Base-by-base conservation (phyloP, 2,888 invertebrate species). In the Pecten maximus region DNA sequence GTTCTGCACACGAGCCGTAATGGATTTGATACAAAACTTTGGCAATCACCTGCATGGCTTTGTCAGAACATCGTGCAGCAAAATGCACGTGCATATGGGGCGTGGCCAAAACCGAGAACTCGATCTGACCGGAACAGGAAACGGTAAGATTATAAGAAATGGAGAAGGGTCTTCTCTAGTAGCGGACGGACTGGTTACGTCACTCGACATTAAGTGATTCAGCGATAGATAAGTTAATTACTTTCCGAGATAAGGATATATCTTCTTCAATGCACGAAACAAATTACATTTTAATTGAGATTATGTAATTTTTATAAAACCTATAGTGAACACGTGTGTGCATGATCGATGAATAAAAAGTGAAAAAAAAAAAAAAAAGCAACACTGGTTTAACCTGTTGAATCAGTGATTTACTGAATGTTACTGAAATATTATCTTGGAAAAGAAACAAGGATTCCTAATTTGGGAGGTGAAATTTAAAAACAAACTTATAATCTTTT, bases 81-180 rank as follows among this genome's bases (percentile, higher is more conserved):
- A 74, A 74, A 74, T 74, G 74, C 74, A 74, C 74, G 74, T 74
- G 35, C 74, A 35, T 35, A 74, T 23, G 2, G 74, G 74, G 74
- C 35, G 74, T 54, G 54, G 54, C 12, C 54, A 54, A 54, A 23
- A n/a, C 23, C 0, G 2, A 54, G 54, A 74, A 74, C 19, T 28
- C 74, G 74, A 74, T 74, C 74, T 35, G 74, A 74, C 74, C 74
- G 35, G 74, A 74, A 74, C 74, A 35, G 74, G 74, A 74, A 74
- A 28, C 10, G 0, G 74, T 10, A 74, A 28, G 74, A 74, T 74
- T 35, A 74, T 35, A 74, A 74, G 74, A 74, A 74, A 74, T 10
- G 35, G 74, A 74, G 74, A 35, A 74, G 35, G 74, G 35, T 28
- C 74, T 74, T 74, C 74, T 74, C 74, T 74, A 2, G 35, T 74